These are phyloP conservation scores for Steinernema hermaphroditum DNA, from an alignment of 2,888 invertebrate genomes.

Conservation along the genomic window DNA sequence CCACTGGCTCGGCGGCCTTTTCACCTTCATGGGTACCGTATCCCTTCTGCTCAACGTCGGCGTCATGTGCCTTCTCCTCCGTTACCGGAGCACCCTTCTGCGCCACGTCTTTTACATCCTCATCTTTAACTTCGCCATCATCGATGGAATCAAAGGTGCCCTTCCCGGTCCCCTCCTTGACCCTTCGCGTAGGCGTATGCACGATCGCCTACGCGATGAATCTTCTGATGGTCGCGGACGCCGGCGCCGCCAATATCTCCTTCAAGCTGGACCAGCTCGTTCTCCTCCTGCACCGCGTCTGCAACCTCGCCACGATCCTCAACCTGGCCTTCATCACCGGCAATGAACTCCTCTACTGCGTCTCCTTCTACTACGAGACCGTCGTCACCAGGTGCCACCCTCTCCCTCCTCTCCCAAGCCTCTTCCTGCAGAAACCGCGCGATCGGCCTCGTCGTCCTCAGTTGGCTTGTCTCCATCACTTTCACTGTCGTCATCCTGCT, in stretches of 20 bases:
- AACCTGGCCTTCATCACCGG: constrained; percentile 57
- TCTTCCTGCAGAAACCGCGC: constrained; percentile 23
- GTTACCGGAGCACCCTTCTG: constrained; percentile 38
- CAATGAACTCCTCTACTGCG: constrained; percentile 58
- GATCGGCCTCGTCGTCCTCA: constrained; percentile 3
- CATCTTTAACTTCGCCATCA: constrained; percentile 54
- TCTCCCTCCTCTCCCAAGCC: too few relatives aligned
- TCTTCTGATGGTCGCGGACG: constrained; percentile 6
- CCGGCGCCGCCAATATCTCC: not conserved
- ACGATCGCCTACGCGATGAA: constrained; percentile 50
- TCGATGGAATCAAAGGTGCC: constrained; percentile 54
- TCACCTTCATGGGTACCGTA: constrained; percentile 13
- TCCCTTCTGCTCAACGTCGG: constrained; percentile 7
- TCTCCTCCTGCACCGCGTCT: constrained; percentile 40
- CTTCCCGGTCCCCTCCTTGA: not conserved
- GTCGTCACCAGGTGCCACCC: constrained; percentile 44
- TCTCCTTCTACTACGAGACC: constrained; percentile 51
- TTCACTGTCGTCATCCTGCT: constrained; percentile 29
- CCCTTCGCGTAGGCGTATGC: constrained; percentile 32
- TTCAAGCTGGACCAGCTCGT: constrained; percentile 46
- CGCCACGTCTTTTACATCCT: constrained; percentile 56
- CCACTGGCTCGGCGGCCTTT: not conserved
- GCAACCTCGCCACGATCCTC: constrained; percentile 56
- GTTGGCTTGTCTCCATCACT: constrained; percentile 32
- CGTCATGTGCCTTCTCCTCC: constrained; percentile 4